Base-by-base conservation (phyloP, 2,797 vertebrate genomes). In the Semotilus atromaculatus region DNA sequence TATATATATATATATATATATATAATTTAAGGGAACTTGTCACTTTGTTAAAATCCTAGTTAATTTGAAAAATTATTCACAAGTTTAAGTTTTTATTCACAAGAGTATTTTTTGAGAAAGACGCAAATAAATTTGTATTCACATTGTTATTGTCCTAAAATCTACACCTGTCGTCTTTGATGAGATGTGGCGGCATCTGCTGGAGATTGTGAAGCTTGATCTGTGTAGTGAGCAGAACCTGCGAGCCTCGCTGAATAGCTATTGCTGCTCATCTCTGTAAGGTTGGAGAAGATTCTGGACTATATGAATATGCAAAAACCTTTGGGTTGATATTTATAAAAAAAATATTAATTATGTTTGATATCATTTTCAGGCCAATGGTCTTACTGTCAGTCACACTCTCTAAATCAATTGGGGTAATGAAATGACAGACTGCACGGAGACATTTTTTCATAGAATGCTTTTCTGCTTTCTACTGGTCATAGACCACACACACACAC, bases 141-240 rank as follows among this genome's bases (percentile, higher is more conserved):
- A 36, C 26, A 23, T 2, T 67, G 48, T 70, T 66, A 36, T 36
- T 53, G 34, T 26, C 31, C 23, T 5, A n/a, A 1, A 18, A 36
- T 1, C 29, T 31, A 5, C 26, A 29, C 29, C 29, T 26, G 66
- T 55, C 34, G 21, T 40, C 11, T 43, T n/a, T 48, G 34, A 23
- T 67, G 13, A 51, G 58, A 75, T 29, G 14, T 83, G 60, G 71
- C 60, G 70, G 16, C 70, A 48, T 74, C 70, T 82, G 40, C 40
- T n/a, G 55, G 55, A 34, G 40, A 48, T 11, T 40, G 3, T 31
- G 11, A 31, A n/a, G 43, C 53, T 76, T 19, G 45, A 26, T 18
- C 5, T n/a, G 9, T 23, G 40, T 43, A 53, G 13, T 18, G n/a
- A 43, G 55, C 16, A 43, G 38, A 43, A 19, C 55, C 40, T 29